A percentile compares a stretch with the other conserved stretches of the same genome.
Conservation (phyloP, 2,113 vertebrate species). For the Entomyzon cyanotis region DNA sequence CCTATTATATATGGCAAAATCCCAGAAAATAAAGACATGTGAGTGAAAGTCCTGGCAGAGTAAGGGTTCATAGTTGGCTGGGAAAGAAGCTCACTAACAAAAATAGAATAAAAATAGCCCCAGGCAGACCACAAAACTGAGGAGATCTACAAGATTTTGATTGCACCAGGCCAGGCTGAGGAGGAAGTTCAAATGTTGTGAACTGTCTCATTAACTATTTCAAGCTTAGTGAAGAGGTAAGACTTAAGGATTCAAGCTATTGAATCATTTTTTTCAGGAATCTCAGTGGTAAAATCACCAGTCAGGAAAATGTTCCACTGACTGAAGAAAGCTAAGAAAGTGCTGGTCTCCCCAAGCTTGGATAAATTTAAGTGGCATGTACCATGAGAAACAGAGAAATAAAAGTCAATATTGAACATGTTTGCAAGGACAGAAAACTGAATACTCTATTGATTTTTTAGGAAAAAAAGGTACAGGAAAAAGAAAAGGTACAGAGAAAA, state of each 20-base stretch:
- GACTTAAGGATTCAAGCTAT: not conserved
- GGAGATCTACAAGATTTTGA: not conserved
- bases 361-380: not conserved
- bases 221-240: not conserved
- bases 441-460: not conserved
- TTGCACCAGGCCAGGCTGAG: not conserved
- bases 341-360: not conserved
- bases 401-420: not conserved
- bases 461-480: not conserved
- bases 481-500: not conserved
- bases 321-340: not conserved
- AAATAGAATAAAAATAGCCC: not conserved
- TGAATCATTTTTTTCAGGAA: not conserved
- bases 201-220: not conserved
- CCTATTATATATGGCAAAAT: not conserved
- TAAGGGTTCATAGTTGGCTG: not conserved
- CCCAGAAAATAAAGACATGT: not conserved
- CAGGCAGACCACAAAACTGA: not conserved
- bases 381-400: not conserved
- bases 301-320: not conserved
- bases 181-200: not conserved
- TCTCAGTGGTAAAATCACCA: accelerated
- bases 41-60: not conserved
- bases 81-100: not conserved
- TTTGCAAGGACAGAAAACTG: not conserved